These are phyloP conservation scores for Cantharis nigra DNA, from an alignment of 2,888 invertebrate species.

Conservation along the genomic window DNA sequence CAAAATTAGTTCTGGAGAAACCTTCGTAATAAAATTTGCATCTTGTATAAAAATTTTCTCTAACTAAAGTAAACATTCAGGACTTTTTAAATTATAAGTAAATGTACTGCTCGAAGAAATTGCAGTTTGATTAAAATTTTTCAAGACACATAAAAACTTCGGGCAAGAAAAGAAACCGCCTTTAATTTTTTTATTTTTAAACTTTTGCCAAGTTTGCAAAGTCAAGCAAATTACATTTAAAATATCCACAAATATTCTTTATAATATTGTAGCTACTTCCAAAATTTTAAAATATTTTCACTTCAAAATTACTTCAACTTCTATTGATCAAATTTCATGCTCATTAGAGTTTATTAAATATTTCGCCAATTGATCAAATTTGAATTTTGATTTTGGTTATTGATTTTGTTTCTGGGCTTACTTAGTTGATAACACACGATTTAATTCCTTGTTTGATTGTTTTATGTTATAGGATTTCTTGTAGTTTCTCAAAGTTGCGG, in stretches of 20 bases:
- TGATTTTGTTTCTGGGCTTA: no score
- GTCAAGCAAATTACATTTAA: not conserved
- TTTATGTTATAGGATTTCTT: no score
- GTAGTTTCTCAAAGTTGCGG: no score
- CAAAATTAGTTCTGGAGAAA: not conserved
- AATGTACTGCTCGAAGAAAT: not conserved
- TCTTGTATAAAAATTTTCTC: not conserved
- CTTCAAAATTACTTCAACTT: not conserved
- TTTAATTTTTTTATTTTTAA: not conserved
- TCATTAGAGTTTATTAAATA: no score
- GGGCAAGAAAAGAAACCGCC: not conserved
- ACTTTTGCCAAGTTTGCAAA: not conserved
- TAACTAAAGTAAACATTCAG: not conserved
- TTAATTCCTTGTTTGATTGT: no score
- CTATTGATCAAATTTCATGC: no score
- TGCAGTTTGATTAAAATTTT: not conserved
- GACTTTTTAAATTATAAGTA: not conserved
- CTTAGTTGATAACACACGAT: no score
- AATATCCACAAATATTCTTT: not conserved
- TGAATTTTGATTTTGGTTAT: no score
- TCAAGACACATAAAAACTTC: not conserved
- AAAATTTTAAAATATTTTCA: not conserved
- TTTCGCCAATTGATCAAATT: no score
- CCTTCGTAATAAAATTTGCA: not conserved
- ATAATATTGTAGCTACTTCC: not conserved